A percentile compares a stretch with the other conserved stretches of the same genome.
Evolutionary conservation across 2,113 vertebrate genomes (phyloP).

Genomic region (Carassius auratus): DNA sequence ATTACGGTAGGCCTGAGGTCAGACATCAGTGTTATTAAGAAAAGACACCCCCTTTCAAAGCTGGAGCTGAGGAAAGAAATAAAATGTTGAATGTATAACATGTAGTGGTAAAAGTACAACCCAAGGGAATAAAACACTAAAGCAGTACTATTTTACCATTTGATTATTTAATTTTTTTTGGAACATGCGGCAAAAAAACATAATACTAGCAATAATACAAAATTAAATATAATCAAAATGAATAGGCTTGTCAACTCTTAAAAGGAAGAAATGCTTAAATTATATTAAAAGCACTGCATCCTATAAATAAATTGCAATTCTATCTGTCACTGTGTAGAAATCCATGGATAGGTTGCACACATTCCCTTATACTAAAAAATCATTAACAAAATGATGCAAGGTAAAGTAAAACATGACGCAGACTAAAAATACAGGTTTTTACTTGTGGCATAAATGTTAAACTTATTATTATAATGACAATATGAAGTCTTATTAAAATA

Average conservation of each 20-base stretch:
- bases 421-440: too few species aligned
- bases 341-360: neutral
- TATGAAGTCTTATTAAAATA: too few species aligned
- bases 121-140: neutral
- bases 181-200: neutral
- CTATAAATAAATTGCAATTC: neutral
- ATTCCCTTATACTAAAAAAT: neutral
- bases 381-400: neutral
- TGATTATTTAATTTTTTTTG: neutral
- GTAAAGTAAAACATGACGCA: neutral
- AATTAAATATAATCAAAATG: neutral
- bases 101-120: constrained; percentile 1
- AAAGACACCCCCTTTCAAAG: constrained; percentile 4
- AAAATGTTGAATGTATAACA: neutral
- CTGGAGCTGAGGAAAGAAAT: neutral
- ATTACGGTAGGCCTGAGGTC: constrained; percentile 10
- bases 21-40: constrained; percentile 27
- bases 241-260: neutral
- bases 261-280: neutral
- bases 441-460: too few species aligned
- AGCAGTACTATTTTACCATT: neutral
- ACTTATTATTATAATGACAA: too few species aligned
- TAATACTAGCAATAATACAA: neutral
- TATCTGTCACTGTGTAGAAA: neutral
- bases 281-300: too few species aligned